A percentile compares a stretch with the other conserved stretches of the same genome.
These are phyloP conservation scores for Lepisosteus osseus DNA, from an alignment of 2,113 vertebrate genomes.

Conservation along the genomic window DNA sequence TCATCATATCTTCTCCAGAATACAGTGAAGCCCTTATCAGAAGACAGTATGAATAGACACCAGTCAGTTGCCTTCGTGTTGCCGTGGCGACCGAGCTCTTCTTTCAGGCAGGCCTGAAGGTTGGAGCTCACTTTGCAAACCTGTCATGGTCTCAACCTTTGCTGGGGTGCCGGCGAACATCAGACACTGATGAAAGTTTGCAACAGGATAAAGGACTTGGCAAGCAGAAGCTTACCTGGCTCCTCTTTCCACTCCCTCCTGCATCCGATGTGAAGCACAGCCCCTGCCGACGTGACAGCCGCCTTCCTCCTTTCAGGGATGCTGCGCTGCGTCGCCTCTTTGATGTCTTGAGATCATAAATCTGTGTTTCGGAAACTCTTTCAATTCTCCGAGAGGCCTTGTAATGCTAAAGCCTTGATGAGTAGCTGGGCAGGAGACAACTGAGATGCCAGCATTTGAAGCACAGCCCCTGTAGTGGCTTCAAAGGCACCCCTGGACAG, in stretches of 20 bases:
- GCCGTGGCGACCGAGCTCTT: constrained; percentile 48
- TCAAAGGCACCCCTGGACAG: constrained; percentile 28
- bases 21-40: constrained; percentile 22
- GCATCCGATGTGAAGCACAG: constrained; percentile 42
- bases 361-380: constrained; percentile 2
- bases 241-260: not conserved
- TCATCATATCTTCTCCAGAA: constrained; percentile 3
- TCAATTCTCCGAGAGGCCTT: constrained; percentile 12
- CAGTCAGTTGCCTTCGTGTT: constrained; percentile 30
- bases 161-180: constrained; percentile 34
- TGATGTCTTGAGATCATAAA: constrained; percentile 37
- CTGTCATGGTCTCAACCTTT: constrained; percentile 34
- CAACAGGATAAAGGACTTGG: constrained; percentile 28
- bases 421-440: not conserved
- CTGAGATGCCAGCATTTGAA: not conserved
- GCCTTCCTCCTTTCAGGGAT: not conserved
- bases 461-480: not conserved
- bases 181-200: constrained; percentile 40
- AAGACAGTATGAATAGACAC: constrained; percentile 26
- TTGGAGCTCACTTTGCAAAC: constrained; percentile 38
- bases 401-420: not conserved
- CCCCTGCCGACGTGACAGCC: not conserved
- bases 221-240: not conserved
- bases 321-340: constrained; percentile 24
- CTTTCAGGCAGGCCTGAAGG: constrained; percentile 45